Conservation (phyloP, 2,113 vertebrate genomes). For the Odocoileus hemionus region DNA sequence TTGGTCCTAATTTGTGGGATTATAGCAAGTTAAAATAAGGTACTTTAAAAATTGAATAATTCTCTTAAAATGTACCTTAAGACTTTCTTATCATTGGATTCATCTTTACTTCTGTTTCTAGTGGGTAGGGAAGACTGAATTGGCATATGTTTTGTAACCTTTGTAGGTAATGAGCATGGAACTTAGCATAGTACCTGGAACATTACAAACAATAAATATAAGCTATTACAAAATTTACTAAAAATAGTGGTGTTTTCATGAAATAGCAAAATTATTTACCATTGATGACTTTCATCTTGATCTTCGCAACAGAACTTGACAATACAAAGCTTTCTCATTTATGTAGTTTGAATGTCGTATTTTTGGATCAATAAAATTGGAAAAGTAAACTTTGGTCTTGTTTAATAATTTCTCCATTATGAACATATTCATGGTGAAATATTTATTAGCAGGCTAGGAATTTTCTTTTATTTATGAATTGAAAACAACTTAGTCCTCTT, state of each 20-base stretch:
- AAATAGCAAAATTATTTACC: background rate
- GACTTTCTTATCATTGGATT: background rate
- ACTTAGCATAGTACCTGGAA: background rate
- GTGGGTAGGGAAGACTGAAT: background rate
- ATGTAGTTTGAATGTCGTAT: background rate
- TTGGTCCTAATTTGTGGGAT: background rate
- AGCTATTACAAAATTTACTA: background rate
- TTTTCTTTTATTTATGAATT: conserved; percentile 20
- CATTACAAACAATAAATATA: background rate
- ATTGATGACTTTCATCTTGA: background rate
- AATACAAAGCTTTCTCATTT: background rate
- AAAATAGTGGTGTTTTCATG: background rate
- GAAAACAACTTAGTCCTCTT: conserved; percentile 30
- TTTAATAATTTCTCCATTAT: conserved; percentile 57
- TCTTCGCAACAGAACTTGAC: background rate
- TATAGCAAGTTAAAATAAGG: background rate
- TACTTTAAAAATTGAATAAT: background rate
- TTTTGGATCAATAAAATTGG: conserved; percentile 30
- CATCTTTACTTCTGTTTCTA: background rate
- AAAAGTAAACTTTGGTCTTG: conserved; percentile 6
- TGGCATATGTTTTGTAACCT: background rate
- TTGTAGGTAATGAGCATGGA: background rate
- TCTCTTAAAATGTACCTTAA: background rate
- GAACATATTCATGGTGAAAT: conserved; percentile 42
- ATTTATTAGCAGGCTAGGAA: conserved; percentile 38